Evolutionary conservation across 2,888 invertebrate species (phyloP).

Genomic region (Noctua comes): DNA sequence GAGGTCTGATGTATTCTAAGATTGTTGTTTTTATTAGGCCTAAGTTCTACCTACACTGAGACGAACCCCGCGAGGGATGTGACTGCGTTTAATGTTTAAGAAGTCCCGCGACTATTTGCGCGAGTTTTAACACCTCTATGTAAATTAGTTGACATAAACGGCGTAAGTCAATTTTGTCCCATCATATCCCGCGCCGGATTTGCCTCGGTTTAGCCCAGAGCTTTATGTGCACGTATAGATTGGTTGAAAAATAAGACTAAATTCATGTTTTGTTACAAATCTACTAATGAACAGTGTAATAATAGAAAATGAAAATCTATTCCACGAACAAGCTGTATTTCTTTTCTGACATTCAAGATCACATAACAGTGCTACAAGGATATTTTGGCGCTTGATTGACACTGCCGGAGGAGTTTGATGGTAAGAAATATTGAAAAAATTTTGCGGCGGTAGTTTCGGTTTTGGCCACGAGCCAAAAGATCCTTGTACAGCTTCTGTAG

Average conservation of each 20-base stretch:
- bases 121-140: too few relatives aligned
- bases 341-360: background rate
- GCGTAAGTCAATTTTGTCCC: background rate
- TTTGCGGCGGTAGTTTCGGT: background rate
- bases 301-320: background rate
- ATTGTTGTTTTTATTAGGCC: conserved; percentile 15
- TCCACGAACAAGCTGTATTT: background rate
- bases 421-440: background rate
- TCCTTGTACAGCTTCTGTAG: background rate
- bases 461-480: background rate
- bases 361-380: background rate
- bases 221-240: background rate
- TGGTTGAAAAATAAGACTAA: conserved; percentile 1
- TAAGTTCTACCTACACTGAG: background rate
- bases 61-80: background rate
- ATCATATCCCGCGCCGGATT: background rate
- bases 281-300: conserved; percentile 1
- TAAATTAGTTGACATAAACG: too few relatives aligned
- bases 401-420: background rate
- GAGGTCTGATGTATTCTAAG: conserved; percentile 54
- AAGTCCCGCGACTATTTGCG: background rate
- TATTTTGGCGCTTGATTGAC: background rate
- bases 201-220: background rate
- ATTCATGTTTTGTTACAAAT: conserved; percentile 7
- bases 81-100: background rate